phyloP scores from a whole-genome alignment of 2,797 vertebrate genomes.

The Lacerta agilis region DNA sequence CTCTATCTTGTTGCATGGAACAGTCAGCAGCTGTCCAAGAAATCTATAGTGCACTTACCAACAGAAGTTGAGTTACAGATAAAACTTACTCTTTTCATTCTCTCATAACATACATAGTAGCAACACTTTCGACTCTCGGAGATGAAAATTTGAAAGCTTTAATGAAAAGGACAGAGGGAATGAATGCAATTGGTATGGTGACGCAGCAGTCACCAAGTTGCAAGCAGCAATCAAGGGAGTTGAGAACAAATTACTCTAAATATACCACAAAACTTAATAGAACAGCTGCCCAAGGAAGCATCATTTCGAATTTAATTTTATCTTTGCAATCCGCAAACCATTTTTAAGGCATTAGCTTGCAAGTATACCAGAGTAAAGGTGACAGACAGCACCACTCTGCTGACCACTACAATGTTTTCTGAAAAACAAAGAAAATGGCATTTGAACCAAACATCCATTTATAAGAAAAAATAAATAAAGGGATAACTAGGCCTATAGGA shows the following conservation, averaged over 20 bases:
- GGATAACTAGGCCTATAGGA: background rate
- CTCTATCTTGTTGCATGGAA: background rate
- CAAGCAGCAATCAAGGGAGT: conserved; percentile 32
- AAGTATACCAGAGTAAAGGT: background rate
- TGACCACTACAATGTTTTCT: background rate
- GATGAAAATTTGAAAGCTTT: background rate
- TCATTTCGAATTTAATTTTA: conserved; percentile 13
- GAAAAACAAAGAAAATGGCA: background rate
- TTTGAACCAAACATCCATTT: background rate
- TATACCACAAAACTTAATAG: conserved; percentile 9
- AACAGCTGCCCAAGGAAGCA: background rate
- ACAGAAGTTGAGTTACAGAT: background rate
- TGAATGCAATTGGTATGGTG: background rate
- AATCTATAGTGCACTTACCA: background rate
- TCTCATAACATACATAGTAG: background rate
- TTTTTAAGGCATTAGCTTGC: background rate
- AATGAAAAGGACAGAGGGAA: conserved; percentile 22
- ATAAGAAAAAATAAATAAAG: background rate
- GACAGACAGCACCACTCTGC: conserved; percentile 14
- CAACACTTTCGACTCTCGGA: background rate
- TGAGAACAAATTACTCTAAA: conserved; percentile 14
- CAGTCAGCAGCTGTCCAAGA: background rate
- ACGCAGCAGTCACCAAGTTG: conserved; percentile 19
- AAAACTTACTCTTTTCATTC: conserved; percentile 18
- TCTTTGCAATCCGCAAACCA: background rate